Percentiles rank a stretch among this genome's conserved stretches.
Conservation (phyloP, 2,797 vertebrate species). For the Spondyliosoma cantharus region DNA sequence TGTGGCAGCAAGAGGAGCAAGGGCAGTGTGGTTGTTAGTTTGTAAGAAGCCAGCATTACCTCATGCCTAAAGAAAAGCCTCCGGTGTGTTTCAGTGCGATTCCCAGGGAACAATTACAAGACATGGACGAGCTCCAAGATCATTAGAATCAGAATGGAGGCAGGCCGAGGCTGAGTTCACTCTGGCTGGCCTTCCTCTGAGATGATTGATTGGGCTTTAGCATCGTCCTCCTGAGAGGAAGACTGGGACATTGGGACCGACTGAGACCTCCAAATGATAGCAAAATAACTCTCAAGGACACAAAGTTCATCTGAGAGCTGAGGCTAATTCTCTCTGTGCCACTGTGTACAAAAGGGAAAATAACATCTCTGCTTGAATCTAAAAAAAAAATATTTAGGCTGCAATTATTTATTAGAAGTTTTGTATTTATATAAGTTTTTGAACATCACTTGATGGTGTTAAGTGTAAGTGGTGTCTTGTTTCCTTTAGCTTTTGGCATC, state of each 20-base stretch:
- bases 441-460: background rate
- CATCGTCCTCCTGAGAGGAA: conserved; percentile 39
- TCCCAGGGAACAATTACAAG: conserved; percentile 63
- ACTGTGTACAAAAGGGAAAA: background rate
- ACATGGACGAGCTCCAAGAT: conserved; percentile 70
- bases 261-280: conserved; percentile 54
- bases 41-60: conserved; percentile 35
- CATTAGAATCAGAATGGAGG: conserved; percentile 72
- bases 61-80: conserved; percentile 47
- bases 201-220: conserved; percentile 68
- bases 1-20: conserved; percentile 38
- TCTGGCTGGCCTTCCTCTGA: conserved; percentile 58
- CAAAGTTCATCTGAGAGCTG: conserved; percentile 44
- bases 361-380: background rate
- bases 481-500: background rate
- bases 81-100: conserved; percentile 38
- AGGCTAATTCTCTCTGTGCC: conserved; percentile 21
- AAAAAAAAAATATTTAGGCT: background rate
- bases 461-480: background rate
- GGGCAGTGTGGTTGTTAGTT: conserved; percentile 17
- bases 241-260: conserved; percentile 27
- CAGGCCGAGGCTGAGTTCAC: conserved; percentile 54
- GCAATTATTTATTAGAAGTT: no score
- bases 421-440: no score
- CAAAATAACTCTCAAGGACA: conserved; percentile 68